phyloP scores from a whole-genome alignment of 1,140 invertebrate species.

The Probaryconus sp. region DNA sequence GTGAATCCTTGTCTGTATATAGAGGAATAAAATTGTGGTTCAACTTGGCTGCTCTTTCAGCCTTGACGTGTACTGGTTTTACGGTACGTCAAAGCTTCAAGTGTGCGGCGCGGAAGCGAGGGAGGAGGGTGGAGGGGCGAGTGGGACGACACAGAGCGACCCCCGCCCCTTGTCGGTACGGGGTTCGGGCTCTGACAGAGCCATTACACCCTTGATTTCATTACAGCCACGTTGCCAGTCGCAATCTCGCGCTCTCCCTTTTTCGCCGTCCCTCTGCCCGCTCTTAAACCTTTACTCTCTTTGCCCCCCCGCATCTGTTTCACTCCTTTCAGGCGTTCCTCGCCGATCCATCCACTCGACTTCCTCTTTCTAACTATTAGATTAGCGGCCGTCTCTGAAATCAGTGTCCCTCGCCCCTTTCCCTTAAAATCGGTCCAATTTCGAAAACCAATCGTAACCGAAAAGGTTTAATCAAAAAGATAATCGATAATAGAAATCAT shows the following conservation, averaged over 20 bases:
- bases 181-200: conserved; percentile 71
- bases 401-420: conserved; percentile 56
- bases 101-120: conserved; percentile 35
- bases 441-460: conserved; percentile 47
- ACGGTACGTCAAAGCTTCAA: conserved; percentile 61
- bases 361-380: conserved; percentile 59
- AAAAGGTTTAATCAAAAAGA: too few species aligned
- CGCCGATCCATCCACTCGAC: conserved; percentile 11
- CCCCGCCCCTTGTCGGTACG: too few species aligned
- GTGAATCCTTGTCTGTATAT: conserved; percentile 21
- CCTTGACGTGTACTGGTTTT: conserved; percentile 71
- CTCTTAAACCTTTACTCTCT: conserved; percentile 9
- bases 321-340: conserved; percentile 32
- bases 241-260: conserved; percentile 63
- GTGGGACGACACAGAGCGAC: too few species aligned
- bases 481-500: too few species aligned
- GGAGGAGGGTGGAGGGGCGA: conserved; percentile 11
- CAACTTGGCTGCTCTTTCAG: conserved; percentile 65
- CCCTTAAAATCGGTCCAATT: conserved; percentile 51
- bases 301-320: conserved; percentile 51
- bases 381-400: conserved; percentile 65
- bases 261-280: conserved; percentile 10
- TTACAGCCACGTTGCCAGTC: conserved; percentile 70
- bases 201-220: conserved; percentile 75
- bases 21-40: conserved; percentile 58